Evolutionary conservation across 2,888 invertebrate genomes (phyloP).

Genomic region (Synergus umbraculus): DNA sequence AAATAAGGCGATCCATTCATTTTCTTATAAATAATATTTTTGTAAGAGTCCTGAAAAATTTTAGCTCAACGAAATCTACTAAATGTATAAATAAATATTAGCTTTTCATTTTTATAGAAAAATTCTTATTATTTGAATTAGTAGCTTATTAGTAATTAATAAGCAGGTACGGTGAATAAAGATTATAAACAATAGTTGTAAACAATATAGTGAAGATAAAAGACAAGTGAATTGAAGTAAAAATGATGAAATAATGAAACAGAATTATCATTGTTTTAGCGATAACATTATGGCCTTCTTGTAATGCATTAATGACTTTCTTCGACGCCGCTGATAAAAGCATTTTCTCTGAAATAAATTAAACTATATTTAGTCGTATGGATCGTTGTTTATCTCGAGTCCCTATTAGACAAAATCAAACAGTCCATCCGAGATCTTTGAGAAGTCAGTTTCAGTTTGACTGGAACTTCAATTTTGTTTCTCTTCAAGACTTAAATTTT

Average conservation of each 20-base stretch:
- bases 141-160: too few relatives aligned
- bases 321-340: not conserved
- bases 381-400: not conserved
- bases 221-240: not conserved
- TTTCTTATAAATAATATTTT: too few relatives aligned
- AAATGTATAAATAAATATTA: too few relatives aligned
- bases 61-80: too few relatives aligned
- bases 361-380: slow-evolving; percentile 7
- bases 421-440: not conserved
- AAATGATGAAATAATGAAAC: slow-evolving; percentile 1
- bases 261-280: not conserved
- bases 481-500: not conserved
- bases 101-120: too few relatives aligned
- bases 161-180: not conserved
- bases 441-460: not conserved
- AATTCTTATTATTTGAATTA: too few relatives aligned
- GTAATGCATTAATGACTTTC: slow-evolving; percentile 13
- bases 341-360: not conserved
- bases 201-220: not conserved
- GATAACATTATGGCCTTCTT: slow-evolving; percentile 29
- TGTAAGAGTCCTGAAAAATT: too few relatives aligned
- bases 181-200: slow-evolving; percentile 3
- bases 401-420: not conserved
- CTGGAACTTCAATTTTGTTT: not conserved
- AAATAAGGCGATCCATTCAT: too few relatives aligned